These are phyloP conservation scores for Centropristis striata DNA, from an alignment of 2,113 vertebrate genomes.

Conservation along the genomic window DNA sequence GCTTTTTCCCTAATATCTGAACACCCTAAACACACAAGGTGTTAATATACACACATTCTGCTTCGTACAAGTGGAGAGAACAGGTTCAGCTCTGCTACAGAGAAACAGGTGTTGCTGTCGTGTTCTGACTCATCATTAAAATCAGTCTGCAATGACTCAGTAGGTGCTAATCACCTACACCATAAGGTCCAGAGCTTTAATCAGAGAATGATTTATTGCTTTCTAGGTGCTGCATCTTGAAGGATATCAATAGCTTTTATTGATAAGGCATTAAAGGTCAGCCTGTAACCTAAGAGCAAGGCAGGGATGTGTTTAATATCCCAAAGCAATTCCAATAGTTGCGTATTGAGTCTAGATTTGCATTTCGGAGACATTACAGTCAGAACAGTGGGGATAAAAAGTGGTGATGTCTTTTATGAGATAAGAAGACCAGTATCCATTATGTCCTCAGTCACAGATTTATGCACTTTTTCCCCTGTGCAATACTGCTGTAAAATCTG, in stretches of 20 bases:
- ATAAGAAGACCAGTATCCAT: background rate
- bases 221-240: background rate
- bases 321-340: background rate
- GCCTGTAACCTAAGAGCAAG: background rate
- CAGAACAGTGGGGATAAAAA: background rate
- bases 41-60: background rate
- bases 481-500: background rate
- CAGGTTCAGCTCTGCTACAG: background rate
- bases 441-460: background rate
- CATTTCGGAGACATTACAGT: background rate
- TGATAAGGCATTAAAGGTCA: background rate
- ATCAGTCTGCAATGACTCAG: background rate
- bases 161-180: slow-evolving; percentile 25
- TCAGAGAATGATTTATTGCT: slow-evolving; percentile 14
- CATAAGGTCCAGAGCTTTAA: slow-evolving; percentile 8
- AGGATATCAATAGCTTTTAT: slow-evolving; percentile 12
- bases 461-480: background rate
- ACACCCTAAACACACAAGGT: background rate
- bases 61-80: background rate
- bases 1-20: background rate
- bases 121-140: slow-evolving; percentile 17
- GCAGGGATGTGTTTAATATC: background rate
- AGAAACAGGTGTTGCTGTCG: background rate
- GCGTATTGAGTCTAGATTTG: background rate
- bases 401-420: background rate